Conservation (phyloP, 2,113 vertebrate species). For the Erythrocercus mccallii region DNA sequence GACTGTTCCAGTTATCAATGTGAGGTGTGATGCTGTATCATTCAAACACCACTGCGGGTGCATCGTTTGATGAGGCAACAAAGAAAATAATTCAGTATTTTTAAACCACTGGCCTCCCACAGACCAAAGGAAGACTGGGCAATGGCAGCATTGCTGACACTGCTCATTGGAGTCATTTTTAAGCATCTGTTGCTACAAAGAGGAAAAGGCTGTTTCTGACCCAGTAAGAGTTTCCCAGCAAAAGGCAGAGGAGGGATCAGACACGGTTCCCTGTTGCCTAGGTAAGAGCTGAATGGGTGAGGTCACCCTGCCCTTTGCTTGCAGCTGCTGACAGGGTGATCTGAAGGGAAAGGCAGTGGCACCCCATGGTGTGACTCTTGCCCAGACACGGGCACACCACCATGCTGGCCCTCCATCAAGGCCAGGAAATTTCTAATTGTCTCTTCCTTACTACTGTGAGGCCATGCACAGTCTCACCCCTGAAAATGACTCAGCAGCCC, state of each 20-base stretch:
- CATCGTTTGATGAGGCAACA: not conserved
- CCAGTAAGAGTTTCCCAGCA: not conserved
- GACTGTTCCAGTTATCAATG: accelerated
- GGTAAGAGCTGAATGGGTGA: accelerated
- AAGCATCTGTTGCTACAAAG: not conserved
- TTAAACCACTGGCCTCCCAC: not conserved
- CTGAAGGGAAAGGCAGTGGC: not conserved
- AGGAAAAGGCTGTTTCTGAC: not conserved
- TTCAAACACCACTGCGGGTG: not conserved
- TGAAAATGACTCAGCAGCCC: not conserved
- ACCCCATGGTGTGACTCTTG: not conserved
- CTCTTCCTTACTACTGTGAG: not conserved
- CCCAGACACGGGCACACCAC: not conserved
- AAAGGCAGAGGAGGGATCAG: not conserved
- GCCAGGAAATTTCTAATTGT: not conserved
- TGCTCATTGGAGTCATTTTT: not conserved
- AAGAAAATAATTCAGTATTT: not conserved
- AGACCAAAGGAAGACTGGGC: not conserved
- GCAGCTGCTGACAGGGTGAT: not conserved
- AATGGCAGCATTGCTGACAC: accelerated
- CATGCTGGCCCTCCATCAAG: accelerated
- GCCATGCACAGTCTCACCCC: not conserved
- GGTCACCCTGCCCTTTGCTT: not conserved
- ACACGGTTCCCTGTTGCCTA: not conserved
- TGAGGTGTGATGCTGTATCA: not conserved